Percentiles rank a stretch among this genome's conserved stretches.
Evolutionary conservation across 2,113 vertebrate genomes (phyloP).

Genomic region (Lycocorax pyrrhopterus): DNA sequence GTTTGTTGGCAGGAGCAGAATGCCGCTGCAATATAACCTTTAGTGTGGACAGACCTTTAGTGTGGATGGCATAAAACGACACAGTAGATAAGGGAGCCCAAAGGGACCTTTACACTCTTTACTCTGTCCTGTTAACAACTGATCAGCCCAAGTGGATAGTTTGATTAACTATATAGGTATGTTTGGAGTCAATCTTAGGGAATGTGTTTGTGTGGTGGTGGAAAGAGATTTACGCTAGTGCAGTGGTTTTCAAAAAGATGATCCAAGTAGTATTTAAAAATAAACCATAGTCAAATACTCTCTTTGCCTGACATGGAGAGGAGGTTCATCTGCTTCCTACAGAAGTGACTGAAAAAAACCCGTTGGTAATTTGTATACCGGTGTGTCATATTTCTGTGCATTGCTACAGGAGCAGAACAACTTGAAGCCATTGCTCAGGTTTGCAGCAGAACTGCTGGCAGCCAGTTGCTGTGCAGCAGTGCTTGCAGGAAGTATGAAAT

Average conservation of each 20-base stretch:
- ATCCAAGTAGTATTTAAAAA: constrained; percentile 37
- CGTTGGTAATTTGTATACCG: not conserved
- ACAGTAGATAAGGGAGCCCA: constrained; percentile 41
- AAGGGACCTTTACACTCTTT: constrained; percentile 12
- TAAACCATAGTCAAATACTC: not conserved
- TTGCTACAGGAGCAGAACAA: not conserved
- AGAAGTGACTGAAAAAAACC: not conserved
- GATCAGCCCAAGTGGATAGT: not conserved
- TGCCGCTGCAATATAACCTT: not conserved
- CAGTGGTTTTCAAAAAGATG: not conserved
- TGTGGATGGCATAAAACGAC: not conserved
- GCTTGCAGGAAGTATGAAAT: not conserved
- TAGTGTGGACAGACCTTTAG: not conserved
- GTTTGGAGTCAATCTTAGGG: not conserved
- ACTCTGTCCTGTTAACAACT: not conserved
- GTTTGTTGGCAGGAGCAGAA: constrained; percentile 60
- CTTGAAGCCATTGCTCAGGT: constrained; percentile 28
- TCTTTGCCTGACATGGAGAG: not conserved
- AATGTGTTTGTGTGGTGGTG: not conserved
- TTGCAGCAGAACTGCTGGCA: constrained; percentile 44
- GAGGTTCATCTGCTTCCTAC: not conserved
- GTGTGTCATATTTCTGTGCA: constrained; percentile 6
- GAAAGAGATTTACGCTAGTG: not conserved
- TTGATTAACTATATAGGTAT: not conserved
- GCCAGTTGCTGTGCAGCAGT: not conserved